These are phyloP conservation scores for Andricus grossulariae DNA, from an alignment of 1,140 invertebrate species.

Conservation along the genomic window DNA sequence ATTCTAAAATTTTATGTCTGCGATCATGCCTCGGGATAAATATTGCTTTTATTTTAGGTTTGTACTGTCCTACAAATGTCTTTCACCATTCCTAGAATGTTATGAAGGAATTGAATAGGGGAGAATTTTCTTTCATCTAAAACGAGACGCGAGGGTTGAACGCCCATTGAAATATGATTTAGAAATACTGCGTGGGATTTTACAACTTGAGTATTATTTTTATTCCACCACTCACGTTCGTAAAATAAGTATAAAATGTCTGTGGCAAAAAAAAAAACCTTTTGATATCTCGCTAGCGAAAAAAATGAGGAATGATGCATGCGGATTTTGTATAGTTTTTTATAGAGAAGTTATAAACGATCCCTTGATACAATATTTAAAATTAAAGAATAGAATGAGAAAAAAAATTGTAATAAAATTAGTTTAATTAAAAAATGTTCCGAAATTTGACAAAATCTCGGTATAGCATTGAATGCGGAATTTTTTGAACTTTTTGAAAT, in stretches of 20 bases:
- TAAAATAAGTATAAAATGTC: background rate
- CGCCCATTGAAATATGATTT: background rate
- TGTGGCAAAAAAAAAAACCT: background rate
- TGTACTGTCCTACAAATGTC: too few relatives aligned
- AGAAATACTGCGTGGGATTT: background rate
- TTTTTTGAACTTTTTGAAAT: too few relatives aligned
- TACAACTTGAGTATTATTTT: background rate
- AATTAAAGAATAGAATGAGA: background rate
- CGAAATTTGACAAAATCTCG: background rate
- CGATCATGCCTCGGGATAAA: too few relatives aligned
- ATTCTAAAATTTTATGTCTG: too few relatives aligned
- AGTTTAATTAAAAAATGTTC: background rate
- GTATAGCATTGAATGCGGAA: background rate
- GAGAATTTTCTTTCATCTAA: background rate
- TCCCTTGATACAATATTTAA: background rate
- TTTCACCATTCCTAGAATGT: too few relatives aligned
- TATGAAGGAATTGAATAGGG: too few relatives aligned
- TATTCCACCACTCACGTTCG: background rate
- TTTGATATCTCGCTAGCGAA: background rate
- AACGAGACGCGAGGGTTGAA: background rate
- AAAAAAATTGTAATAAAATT: background rate
- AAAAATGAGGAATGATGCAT: background rate
- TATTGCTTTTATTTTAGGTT: too few relatives aligned
- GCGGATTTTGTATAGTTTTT: too few relatives aligned
- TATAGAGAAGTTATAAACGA: too few relatives aligned